Conservation (phyloP, 2,888 invertebrate species). For the Apodemia duryi region DNA sequence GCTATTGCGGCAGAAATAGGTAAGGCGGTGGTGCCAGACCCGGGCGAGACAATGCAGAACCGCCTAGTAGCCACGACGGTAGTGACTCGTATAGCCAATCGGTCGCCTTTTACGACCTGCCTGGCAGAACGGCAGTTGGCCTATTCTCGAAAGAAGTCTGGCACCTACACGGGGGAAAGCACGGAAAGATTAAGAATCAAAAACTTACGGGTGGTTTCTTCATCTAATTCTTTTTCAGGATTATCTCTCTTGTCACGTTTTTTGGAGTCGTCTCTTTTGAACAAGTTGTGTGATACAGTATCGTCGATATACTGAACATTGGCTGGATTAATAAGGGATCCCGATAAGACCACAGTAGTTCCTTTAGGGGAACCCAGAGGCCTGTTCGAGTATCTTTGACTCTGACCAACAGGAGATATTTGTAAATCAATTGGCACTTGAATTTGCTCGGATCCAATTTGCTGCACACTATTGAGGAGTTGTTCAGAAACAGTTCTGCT, state of each 20-base stretch:
- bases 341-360: conserved; percentile 57
- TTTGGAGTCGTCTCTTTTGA: conserved; percentile 62
- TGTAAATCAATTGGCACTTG: conserved; percentile 39
- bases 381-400: conserved; percentile 38
- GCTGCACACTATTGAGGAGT: conserved; percentile 58
- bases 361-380: conserved; percentile 52
- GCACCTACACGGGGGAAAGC: too few relatives aligned
- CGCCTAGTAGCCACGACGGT: too few relatives aligned
- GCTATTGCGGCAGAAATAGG: too few relatives aligned
- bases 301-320: conserved; percentile 83
- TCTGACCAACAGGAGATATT: conserved; percentile 40
- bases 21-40: too few relatives aligned
- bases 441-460: conserved; percentile 39
- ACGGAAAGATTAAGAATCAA: too few relatives aligned
- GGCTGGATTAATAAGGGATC: conserved; percentile 75
- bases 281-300: conserved; percentile 65
- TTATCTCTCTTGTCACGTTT: conserved; percentile 72
- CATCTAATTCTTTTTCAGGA: conserved; percentile 60
- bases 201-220: conserved; percentile 47
- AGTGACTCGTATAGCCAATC: too few relatives aligned
- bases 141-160: too few relatives aligned
- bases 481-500: conserved; percentile 79
- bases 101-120: too few relatives aligned
- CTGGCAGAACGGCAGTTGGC: too few relatives aligned
- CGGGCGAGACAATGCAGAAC: too few relatives aligned